These are phyloP conservation scores for Anoplius nigerrimus DNA, from an alignment of 2,888 invertebrate genomes.

Conservation along the genomic window DNA sequence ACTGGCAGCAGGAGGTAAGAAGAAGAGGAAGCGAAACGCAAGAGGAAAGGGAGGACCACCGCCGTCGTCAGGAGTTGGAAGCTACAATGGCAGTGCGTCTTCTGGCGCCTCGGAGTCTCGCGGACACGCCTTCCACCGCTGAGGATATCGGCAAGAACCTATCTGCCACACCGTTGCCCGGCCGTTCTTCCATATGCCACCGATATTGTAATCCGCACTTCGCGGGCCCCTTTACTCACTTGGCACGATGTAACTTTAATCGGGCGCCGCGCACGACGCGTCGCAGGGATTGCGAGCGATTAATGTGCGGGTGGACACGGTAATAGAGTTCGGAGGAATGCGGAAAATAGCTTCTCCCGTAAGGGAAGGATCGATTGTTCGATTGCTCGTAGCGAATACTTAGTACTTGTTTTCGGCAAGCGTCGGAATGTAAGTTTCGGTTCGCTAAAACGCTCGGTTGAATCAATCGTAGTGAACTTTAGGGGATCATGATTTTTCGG, in stretches of 20 bases:
- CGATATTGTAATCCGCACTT: conserved; percentile 70
- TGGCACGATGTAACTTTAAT: conserved; percentile 24
- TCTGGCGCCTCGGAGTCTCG: conserved; percentile 70
- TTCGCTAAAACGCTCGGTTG: too few species aligned
- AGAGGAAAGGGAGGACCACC: conserved; percentile 23
- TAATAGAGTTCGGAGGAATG: too few species aligned
- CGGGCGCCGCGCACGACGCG: conserved; percentile 6
- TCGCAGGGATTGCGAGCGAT: conserved; percentile 28
- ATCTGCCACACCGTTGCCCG: conserved; percentile 41
- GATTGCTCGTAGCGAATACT: too few species aligned
- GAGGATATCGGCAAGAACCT: conserved; percentile 48
- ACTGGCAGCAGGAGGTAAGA: conserved; percentile 32
- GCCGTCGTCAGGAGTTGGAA: conserved; percentile 53
- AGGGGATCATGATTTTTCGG: too few species aligned
- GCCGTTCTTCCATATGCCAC: conserved; percentile 60
- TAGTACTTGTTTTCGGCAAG: too few species aligned
- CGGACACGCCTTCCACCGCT: conserved; percentile 57
- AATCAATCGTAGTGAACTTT: too few species aligned
- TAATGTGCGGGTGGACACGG: background rate
- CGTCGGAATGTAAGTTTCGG: too few species aligned
- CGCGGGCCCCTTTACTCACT: conserved; percentile 55
- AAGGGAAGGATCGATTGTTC: too few species aligned
- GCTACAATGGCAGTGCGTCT: conserved; percentile 66
- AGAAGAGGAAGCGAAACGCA: conserved; percentile 22
- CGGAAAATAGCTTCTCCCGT: too few species aligned